Evolutionary conservation across 2,888 invertebrate species (phyloP).

Genomic region (Torymus texanus): DNA sequence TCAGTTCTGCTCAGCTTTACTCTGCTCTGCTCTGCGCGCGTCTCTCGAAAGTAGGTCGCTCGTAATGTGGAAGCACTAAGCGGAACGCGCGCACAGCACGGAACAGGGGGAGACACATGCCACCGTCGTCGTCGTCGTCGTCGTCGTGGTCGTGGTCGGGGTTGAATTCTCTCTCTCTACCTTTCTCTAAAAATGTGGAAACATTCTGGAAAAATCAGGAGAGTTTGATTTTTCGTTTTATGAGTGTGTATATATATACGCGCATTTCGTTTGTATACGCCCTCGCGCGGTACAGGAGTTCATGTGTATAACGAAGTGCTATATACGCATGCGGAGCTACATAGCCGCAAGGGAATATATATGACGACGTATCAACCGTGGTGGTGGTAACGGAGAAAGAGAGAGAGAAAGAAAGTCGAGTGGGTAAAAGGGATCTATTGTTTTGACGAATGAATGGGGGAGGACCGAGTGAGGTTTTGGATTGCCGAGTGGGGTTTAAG

Average conservation of each 20-base stretch:
- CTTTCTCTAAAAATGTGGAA: neutral
- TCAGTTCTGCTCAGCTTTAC: too few species aligned
- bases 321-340: too few species aligned
- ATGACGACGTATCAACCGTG: too few species aligned
- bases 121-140: neutral
- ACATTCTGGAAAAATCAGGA: neutral
- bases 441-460: too few species aligned
- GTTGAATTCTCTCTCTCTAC: conserved; percentile 30
- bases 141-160: neutral
- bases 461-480: too few species aligned
- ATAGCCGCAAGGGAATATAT: too few species aligned
- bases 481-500: too few species aligned
- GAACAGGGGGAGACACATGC: neutral
- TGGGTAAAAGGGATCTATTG: too few species aligned
- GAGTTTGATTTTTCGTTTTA: conserved; percentile 16
- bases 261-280: neutral
- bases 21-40: neutral
- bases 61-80: conserved; percentile 53
- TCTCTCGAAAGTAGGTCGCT: conserved; percentile 51
- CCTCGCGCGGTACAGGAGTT: too few species aligned
- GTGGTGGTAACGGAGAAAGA: too few species aligned
- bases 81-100: conserved; percentile 12
- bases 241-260: neutral
- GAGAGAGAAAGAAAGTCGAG: too few species aligned
- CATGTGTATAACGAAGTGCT: too few species aligned